These are phyloP conservation scores for Cetoscarus ocellatus DNA, from an alignment of 2,797 vertebrate genomes.

Conservation along the genomic window DNA sequence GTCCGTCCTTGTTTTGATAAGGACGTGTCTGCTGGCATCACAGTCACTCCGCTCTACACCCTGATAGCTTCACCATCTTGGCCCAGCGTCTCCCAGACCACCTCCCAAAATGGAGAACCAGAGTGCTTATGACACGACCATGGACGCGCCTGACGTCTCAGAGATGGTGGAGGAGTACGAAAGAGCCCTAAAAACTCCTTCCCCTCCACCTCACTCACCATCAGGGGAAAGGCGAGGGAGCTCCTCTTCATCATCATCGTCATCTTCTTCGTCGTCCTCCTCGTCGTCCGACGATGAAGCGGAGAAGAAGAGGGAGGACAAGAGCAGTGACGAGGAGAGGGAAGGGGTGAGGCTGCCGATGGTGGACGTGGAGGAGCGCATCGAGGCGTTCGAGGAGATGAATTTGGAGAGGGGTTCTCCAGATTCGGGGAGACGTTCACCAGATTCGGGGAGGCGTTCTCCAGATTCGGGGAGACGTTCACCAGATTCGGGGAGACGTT, in stretches of 20 bases:
- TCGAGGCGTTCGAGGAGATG: neutral
- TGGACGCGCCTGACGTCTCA: neutral
- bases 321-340: neutral
- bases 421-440: neutral
- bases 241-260: conserved; percentile 60
- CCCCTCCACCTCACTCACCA: conserved; percentile 13
- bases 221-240: conserved; percentile 27
- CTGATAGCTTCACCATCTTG: neutral
- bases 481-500: conserved; percentile 3
- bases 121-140: conserved; percentile 4
- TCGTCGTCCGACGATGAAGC: conserved; percentile 15
- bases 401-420: conserved; percentile 14
- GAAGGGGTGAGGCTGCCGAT: neutral
- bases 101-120: conserved; percentile 30
- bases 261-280: conserved; percentile 41
- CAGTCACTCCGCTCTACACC: conserved; percentile 43
- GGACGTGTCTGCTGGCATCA: conserved; percentile 7
- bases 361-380: conserved; percentile 2
- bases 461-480: neutral
- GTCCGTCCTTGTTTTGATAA: conserved; percentile 67
- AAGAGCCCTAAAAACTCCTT: conserved; percentile 3
- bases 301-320: neutral
- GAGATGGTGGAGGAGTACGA: conserved; percentile 10
- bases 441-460: conserved; percentile 11
- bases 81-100: conserved; percentile 7